phyloP scores from a whole-genome alignment of 2,113 vertebrate genomes.

The Nicator chloris region DNA sequence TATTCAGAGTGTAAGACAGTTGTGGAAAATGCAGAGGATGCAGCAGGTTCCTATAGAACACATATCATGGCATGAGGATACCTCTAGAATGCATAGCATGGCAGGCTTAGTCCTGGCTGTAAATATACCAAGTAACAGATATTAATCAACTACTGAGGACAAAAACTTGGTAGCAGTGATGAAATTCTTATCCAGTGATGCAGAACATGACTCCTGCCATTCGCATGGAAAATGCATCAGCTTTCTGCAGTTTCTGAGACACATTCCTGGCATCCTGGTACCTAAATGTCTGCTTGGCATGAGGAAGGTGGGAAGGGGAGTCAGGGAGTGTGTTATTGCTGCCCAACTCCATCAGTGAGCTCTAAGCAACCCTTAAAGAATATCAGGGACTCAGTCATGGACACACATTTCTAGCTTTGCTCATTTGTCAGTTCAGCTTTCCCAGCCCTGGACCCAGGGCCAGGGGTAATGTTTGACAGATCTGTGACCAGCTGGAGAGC shows the following conservation, averaged over 20 bases:
- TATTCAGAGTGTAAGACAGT: not conserved
- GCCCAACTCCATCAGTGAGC: not conserved
- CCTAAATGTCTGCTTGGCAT: not conserved
- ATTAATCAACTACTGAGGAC: not conserved
- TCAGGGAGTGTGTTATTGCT: not conserved
- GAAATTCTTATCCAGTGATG: not conserved
- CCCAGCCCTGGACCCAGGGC: not conserved
- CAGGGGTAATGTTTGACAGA: not conserved
- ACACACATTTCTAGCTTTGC: not conserved
- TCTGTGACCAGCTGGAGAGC: not conserved
- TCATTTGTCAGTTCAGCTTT: not conserved
- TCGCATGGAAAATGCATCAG: not conserved
- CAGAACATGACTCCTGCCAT: not conserved
- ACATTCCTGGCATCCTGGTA: fast-evolving
- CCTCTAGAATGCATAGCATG: not conserved
- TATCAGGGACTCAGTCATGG: not conserved
- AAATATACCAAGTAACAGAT: not conserved
- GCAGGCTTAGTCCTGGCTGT: not conserved
- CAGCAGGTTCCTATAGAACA: not conserved
- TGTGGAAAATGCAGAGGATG: not conserved
- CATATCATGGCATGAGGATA: not conserved
- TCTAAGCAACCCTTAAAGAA: not conserved
- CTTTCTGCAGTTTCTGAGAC: not conserved
- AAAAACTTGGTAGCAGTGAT: not conserved
- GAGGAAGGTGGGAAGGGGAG: not conserved